Base-by-base conservation (phyloP, 2,113 vertebrate genomes). In the Podilymbus podiceps region DNA sequence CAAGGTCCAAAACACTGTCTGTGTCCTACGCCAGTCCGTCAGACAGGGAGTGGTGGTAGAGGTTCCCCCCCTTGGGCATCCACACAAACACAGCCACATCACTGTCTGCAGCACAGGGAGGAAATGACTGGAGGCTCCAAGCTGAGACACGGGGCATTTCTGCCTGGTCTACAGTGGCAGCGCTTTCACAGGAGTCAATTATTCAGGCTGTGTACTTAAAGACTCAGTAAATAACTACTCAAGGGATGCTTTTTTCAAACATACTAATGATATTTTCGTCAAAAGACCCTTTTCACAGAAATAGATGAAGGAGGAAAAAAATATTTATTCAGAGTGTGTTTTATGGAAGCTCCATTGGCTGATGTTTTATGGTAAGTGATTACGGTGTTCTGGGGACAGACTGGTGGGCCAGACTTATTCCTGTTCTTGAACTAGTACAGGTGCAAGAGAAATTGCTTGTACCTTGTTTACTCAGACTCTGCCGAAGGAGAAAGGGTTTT, bases 271-370 rank as follows among this genome's bases (percentile, higher is more conserved):
- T 76, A 38, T 66, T 96, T 95, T 80, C 85, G 78, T 97, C 94
- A 96, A 97, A 91, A 95, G 95, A 85, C 68, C 89, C 83, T 95
- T 97, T 97, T 64, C 28, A 89, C 74, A 79, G 66, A 89, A 94
- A 91, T 63, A 94, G 92, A 77, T 0, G 24, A 44, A 90, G 52
- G 35, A 92, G 67, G 67, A 53, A 94, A 85, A 84, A 87, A 90
- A 94, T 82, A 92, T 95, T 96, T 95, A 50, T 90, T 92, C 77
- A 85, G 84, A 55, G 38, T 9, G 27, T 69, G 72, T 50, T 62
- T 89, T 58, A 77, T 63, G 83, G 50, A 72, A 88, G 89, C 15
- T 31, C 58, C 33, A 3, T 12, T 74, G 73, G 58, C 55, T 40
- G 25, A 27, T 31, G 63, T 47, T 79, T 88, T 46, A 80, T 27